A percentile compares a stretch with the other conserved stretches of the same genome.
Evolutionary conservation across 1,140 invertebrate species (phyloP).

Genomic region (Choristoneura fumiferana): DNA sequence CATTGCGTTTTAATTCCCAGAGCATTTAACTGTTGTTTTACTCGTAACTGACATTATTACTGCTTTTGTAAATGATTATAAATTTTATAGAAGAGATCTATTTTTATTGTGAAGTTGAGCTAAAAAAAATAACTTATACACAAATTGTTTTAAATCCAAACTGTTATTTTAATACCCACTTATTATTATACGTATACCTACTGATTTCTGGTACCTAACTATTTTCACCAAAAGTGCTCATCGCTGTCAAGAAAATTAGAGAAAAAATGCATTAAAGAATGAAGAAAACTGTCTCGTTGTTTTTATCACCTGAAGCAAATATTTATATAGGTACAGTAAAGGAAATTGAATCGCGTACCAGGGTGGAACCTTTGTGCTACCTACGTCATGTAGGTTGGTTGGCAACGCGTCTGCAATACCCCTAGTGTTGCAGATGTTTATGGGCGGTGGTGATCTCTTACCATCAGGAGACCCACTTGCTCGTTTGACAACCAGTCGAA

Average conservation of each 20-base stretch:
- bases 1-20: slow-evolving; percentile 57
- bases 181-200: slow-evolving; percentile 47
- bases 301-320: slow-evolving; percentile 43
- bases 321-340: too few species aligned
- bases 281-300: slow-evolving; percentile 67
- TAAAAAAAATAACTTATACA: slow-evolving; percentile 62
- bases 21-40: slow-evolving; percentile 76
- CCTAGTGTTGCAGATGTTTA: too few species aligned
- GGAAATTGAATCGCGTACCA: too few species aligned
- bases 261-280: slow-evolving; percentile 79
- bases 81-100: slow-evolving; percentile 79
- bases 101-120: slow-evolving; percentile 76
- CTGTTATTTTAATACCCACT: slow-evolving; percentile 57
- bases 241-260: slow-evolving; percentile 80
- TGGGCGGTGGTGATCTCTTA: too few species aligned
- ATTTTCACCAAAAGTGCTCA: slow-evolving; percentile 83
- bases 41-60: slow-evolving; percentile 58
- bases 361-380: too few species aligned
- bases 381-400: too few species aligned
- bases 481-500: too few species aligned
- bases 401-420: too few species aligned
- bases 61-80: slow-evolving; percentile 76
- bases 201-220: slow-evolving; percentile 78
- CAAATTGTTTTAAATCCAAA: slow-evolving; percentile 63
- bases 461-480: too few species aligned